Conservation (phyloP, 2,797 vertebrate species). For the Hipposideros larvatus region DNA sequence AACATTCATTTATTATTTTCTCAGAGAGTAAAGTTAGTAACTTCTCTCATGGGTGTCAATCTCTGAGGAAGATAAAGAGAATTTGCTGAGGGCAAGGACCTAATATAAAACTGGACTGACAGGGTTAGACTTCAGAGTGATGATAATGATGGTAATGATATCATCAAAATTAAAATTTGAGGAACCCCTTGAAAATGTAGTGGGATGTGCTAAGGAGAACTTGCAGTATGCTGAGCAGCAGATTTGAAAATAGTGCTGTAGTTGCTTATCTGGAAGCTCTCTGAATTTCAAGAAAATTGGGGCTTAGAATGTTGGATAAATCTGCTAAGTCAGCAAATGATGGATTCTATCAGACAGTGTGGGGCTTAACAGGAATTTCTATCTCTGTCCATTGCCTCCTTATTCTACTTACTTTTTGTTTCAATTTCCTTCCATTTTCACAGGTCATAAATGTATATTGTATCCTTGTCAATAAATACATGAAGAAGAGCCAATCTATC, state of each 20-base stretch:
- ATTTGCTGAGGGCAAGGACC: background rate
- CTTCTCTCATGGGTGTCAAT: slow-evolving; percentile 50
- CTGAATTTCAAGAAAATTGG: slow-evolving; percentile 7
- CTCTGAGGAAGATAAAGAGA: slow-evolving; percentile 18
- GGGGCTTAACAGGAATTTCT: background rate
- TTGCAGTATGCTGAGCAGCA: background rate
- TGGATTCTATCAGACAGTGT: background rate
- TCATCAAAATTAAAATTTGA: background rate
- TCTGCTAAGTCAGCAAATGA: slow-evolving; percentile 20
- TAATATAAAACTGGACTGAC: background rate
- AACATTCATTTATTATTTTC: background rate
- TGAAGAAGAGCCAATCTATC: background rate
- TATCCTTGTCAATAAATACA: background rate
- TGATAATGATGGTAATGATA: background rate
- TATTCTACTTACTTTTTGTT: background rate
- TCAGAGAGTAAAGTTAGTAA: slow-evolving; percentile 49
- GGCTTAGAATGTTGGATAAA: background rate
- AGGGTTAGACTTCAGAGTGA: slow-evolving; percentile 21
- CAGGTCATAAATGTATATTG: background rate
- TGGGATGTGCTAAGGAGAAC: background rate
- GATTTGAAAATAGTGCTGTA: background rate
- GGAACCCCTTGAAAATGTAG: background rate
- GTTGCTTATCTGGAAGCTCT: slow-evolving; percentile 39
- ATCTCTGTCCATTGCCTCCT: background rate
- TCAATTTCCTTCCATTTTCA: slow-evolving; percentile 28